Base-by-base conservation (phyloP, 2,113 vertebrate species). In the Dinomys branickii region DNA sequence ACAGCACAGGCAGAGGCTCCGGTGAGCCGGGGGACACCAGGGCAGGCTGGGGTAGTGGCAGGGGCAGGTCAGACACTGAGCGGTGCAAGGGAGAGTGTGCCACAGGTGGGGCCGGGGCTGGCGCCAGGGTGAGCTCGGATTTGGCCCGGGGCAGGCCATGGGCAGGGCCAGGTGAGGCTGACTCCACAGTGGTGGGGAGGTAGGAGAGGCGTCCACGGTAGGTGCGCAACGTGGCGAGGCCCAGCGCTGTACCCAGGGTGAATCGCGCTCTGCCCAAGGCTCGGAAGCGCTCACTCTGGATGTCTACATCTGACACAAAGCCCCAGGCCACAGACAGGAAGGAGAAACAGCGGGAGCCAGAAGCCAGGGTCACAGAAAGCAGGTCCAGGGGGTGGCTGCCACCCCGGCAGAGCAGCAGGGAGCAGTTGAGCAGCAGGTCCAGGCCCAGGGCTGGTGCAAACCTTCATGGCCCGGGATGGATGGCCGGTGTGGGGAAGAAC, bases 321-420 rank as follows among this genome's bases (percentile, higher is more conserved):
- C 99, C 99, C 99, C 99, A 99, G 94, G 99, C 99, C 94, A 99
- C 99, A 26, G 99, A 99, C 47, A 99, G 98, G 98, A 99, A 99
- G 94, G 99, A 99, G 97, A 99, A 99, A 56, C 99, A 97, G 5
- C 98, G 98, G 41, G 98, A 19, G 35, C 98, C 97, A 0, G 99
- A 99, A 82, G 99, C 99, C 38, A 99, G 99, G 0, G 99, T 99
- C 97, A 99, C 99, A 0, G 99, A 99, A 26, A 99, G 98, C 89
- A 99, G 98, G 98, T 99, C 99, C 98, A 99, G 98, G 0, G 99
- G 99, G 33, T 97, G 95, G 59, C 99, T 91, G 7, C 98, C 98
- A 1, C 99, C 99, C 11, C 99, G 99, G 96, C 99, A 99, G 44
- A 99, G 99, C 97, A 99, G 98, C 94, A 99, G 98, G 47, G 99